Conservation (phyloP, 2,888 invertebrate species). For the Eristalis tenax region DNA sequence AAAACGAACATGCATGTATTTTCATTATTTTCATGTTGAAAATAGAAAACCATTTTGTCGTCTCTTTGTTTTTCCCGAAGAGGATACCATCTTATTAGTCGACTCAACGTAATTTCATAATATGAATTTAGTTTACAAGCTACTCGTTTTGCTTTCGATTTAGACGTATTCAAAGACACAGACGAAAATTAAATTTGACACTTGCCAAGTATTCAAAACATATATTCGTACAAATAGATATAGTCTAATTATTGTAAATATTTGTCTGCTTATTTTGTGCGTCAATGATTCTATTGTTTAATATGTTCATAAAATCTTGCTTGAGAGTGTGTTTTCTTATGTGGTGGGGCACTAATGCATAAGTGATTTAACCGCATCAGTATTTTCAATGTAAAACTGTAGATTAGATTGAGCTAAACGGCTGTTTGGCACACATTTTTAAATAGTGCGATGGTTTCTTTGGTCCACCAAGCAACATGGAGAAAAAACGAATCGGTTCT, state of each 20-base stretch:
- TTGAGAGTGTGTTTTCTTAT: too few relatives aligned
- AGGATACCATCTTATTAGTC: conserved; percentile 27
- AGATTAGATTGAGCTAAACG: too few relatives aligned
- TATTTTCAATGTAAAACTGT: too few relatives aligned
- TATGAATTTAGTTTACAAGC: conserved; percentile 49
- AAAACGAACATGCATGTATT: conserved; percentile 40
- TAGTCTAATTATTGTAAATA: not conserved
- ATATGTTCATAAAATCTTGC: not conserved
- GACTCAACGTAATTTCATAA: conserved; percentile 22
- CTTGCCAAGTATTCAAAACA: conserved; percentile 63
- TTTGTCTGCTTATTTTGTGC: conserved; percentile 21
- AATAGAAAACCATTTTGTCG: conserved; percentile 53
- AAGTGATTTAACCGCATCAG: too few relatives aligned
- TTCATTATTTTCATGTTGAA: conserved; percentile 59
- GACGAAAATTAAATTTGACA: conserved; percentile 55
- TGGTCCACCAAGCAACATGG: not conserved
- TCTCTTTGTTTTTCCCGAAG: conserved; percentile 28
- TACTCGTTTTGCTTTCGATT: conserved; percentile 48
- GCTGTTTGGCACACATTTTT: too few relatives aligned
- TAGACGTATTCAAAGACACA: conserved; percentile 38
- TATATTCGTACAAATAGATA: not conserved
- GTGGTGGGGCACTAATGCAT: too few relatives aligned
- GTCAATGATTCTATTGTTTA: not conserved
- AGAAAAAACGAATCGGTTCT: not conserved
- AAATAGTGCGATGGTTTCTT: not conserved